Conservation (phyloP, 2,888 invertebrate species). For the Folsomia candida region DNA sequence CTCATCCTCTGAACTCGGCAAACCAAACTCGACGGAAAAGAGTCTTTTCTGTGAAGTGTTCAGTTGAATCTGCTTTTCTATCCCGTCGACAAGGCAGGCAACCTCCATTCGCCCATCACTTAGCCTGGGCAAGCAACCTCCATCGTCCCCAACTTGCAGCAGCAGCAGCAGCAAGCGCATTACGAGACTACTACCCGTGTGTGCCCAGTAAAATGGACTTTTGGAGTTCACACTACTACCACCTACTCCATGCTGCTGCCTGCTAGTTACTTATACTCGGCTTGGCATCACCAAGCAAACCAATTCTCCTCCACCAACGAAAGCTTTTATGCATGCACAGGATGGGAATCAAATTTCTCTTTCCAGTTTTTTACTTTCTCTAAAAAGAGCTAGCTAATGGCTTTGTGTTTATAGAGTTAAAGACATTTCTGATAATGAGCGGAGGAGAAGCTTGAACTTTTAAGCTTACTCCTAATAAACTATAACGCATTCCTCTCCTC, state of each 20-base stretch:
- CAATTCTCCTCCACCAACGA: background rate
- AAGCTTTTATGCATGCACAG: constrained; percentile 11
- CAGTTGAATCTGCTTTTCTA: constrained; percentile 25
- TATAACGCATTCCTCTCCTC: background rate
- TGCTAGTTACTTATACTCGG: background rate
- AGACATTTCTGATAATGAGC: constrained; percentile 14
- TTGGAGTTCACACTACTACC: background rate
- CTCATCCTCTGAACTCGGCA: constrained; percentile 18
- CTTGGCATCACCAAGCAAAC: background rate
- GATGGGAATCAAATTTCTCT: constrained; percentile 20
- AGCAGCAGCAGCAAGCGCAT: too few relatives aligned
- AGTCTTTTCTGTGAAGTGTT: constrained; percentile 23
- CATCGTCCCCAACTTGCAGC: constrained; percentile 1
- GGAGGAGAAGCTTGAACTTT: background rate
- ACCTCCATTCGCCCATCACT: constrained; percentile 12
- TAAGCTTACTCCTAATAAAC: background rate
- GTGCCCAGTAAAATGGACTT: background rate
- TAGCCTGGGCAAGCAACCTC: constrained; percentile 11
- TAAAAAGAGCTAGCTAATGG: constrained; percentile 7
- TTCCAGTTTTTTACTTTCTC: constrained; percentile 10
- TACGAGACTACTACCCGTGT: too few relatives aligned
- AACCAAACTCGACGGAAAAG: constrained; percentile 23
- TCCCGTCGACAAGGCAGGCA: constrained; percentile 24
- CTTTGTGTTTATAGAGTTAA: constrained; percentile 7
- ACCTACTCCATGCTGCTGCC: background rate